Percentiles rank a stretch among this genome's conserved stretches.
Evolutionary conservation across 2,888 invertebrate genomes (phyloP).

Genomic region (Cremastobaeus sp.): DNA sequence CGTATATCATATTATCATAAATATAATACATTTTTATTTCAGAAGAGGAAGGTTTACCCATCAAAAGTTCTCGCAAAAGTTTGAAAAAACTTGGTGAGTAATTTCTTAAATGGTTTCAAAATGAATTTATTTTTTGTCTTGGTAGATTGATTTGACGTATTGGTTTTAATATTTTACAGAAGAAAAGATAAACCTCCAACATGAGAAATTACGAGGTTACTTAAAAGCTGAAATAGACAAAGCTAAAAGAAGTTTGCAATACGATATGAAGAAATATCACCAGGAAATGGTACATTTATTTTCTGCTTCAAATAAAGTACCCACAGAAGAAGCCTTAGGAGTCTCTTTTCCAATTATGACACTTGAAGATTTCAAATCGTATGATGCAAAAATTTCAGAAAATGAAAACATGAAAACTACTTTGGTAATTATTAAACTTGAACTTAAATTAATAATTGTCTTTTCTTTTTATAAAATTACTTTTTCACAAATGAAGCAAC

Average conservation of each 20-base stretch:
- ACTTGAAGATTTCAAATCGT: constrained; percentile 13
- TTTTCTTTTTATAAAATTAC: background rate
- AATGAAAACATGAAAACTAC: constrained; percentile 16
- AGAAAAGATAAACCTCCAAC: background rate
- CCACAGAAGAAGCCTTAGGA: constrained; percentile 6
- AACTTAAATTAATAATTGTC: constrained; percentile 1
- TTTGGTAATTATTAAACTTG: constrained; percentile 15
- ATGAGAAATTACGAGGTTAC: constrained; percentile 3
- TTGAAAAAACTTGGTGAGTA: background rate
- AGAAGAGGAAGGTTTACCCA: too few species aligned
- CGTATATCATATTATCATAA: too few species aligned
- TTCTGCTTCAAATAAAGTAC: constrained; percentile 16
- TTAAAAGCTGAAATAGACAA: background rate
- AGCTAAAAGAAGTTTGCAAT: constrained; percentile 23
- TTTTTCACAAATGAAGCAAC: too few species aligned
- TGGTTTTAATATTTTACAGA: constrained; percentile 11
- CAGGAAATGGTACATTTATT: constrained; percentile 15
- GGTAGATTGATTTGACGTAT: too few species aligned
- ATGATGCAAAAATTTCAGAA: constrained; percentile 4
- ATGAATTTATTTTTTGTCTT: too few species aligned
- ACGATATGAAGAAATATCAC: constrained; percentile 15
- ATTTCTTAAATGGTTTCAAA: too few species aligned
- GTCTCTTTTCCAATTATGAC: constrained; percentile 15
- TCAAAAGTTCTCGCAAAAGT: too few species aligned
- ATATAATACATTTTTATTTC: too few species aligned